phyloP scores from a whole-genome alignment of 2,797 vertebrate species.

The Erethizon dorsatum region DNA sequence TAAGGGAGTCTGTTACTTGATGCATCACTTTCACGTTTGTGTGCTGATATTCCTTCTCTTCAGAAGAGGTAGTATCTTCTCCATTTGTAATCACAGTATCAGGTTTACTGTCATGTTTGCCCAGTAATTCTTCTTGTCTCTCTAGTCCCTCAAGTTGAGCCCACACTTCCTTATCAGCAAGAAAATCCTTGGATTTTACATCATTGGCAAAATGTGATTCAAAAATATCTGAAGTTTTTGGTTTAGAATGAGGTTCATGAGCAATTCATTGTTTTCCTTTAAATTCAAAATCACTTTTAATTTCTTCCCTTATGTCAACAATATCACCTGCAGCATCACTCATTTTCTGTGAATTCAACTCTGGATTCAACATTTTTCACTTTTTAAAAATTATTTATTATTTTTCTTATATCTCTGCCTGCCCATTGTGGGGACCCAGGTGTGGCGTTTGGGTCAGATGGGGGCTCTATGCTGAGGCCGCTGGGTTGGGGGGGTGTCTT shows the following conservation, averaged over 20 bases:
- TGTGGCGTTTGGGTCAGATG: too few relatives aligned
- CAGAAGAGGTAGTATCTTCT: constrained; percentile 93
- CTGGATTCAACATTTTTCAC: constrained; percentile 95
- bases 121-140: constrained; percentile 92
- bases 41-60: constrained; percentile 91
- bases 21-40: constrained; percentile 77
- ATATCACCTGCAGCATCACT: constrained; percentile 92
- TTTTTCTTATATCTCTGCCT: constrained; percentile 93
- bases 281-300: constrained; percentile 89
- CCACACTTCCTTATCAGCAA: constrained; percentile 94
- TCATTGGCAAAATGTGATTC: constrained; percentile 86
- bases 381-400: constrained; percentile 92
- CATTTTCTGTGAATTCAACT: constrained; percentile 93
- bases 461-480: too few relatives aligned
- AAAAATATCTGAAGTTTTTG: constrained; percentile 91
- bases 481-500: too few relatives aligned
- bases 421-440: too few relatives aligned
- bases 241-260: constrained; percentile 95
- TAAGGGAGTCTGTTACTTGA: constrained; percentile 61
- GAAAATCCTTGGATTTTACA: constrained; percentile 82
- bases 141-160: constrained; percentile 96
- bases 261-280: constrained; percentile 94
- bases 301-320: constrained; percentile 96
- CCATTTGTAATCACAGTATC: constrained; percentile 91
- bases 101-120: constrained; percentile 90